A percentile compares a stretch with the other conserved stretches of the same genome.
These are phyloP conservation scores for Pampus argenteus DNA, from an alignment of 2,797 vertebrate genomes.

Conservation along the genomic window DNA sequence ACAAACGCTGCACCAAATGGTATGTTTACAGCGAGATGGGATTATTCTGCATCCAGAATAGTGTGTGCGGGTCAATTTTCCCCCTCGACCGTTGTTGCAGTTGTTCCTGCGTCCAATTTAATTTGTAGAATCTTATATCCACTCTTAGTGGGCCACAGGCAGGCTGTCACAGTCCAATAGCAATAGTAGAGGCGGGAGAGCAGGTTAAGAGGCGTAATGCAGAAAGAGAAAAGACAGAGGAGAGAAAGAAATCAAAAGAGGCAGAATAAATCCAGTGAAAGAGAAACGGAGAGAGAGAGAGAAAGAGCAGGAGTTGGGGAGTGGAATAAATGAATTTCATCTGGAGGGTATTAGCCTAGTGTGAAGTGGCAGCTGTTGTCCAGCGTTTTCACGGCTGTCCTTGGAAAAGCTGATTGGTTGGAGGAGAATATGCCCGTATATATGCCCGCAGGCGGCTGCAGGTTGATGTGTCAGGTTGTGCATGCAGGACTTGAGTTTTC, in stretches of 20 bases:
- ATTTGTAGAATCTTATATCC: slow-evolving; percentile 61
- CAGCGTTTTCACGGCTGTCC: slow-evolving; percentile 33
- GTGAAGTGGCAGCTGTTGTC: slow-evolving; percentile 70
- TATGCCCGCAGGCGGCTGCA: slow-evolving; percentile 32
- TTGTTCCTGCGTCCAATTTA: slow-evolving; percentile 66
- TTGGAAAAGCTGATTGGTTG: slow-evolving; percentile 50
- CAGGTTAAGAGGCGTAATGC: slow-evolving; percentile 51
- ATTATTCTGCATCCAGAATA: slow-evolving; percentile 35
- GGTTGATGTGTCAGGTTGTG: slow-evolving; percentile 34
- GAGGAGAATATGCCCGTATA: slow-evolving; percentile 32
- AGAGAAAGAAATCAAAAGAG: slow-evolving; percentile 48
- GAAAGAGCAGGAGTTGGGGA: slow-evolving; percentile 34
- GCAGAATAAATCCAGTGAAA: slow-evolving; percentile 52
- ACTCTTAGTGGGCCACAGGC: slow-evolving; percentile 40
- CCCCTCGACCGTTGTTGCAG: slow-evolving; percentile 30
- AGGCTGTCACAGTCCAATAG: slow-evolving; percentile 66
- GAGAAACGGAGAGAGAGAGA: slow-evolving; percentile 27
- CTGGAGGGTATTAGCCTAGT: slow-evolving; percentile 62
- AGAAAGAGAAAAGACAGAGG: slow-evolving; percentile 35
- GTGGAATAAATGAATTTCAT: slow-evolving; percentile 71
- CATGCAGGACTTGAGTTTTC: slow-evolving; percentile 27
- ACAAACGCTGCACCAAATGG: slow-evolving; percentile 14
- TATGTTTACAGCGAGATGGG: slow-evolving; percentile 34
- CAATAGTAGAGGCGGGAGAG: slow-evolving; percentile 40
- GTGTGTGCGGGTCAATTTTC: slow-evolving; percentile 32